Base-by-base conservation (phyloP, 2,797 vertebrate genomes). In the Anabacerthia variegaticeps region DNA sequence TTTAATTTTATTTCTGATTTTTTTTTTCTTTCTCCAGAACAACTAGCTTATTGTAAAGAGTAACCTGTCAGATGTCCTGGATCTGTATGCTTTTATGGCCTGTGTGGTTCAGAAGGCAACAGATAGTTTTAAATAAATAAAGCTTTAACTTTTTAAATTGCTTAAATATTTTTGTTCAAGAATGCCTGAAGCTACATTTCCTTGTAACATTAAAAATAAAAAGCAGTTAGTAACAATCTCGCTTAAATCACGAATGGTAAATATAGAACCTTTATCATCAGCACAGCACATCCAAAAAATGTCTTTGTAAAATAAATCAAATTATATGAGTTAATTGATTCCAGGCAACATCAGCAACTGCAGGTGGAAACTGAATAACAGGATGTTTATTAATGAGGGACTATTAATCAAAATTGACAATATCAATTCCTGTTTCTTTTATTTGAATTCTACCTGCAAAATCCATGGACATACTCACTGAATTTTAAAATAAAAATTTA, bases 271-370 rank as follows among this genome's bases (percentile, higher is more conserved):
- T 98, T 98, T 98, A 97, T 98, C 97, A 97, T 97, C 94, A 93
- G 89, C 95, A 90, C 95, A 97, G 96, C 97, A 97, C 95, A 98
- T 97, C 97, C 97, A 96, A 98, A 98, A 98, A 98, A 98, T 97
- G 97, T 97, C 98, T 98, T 98, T 98, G 98, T 98, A 98, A 98
- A 98, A 98, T 98, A 99, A 99, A 99, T 99, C 98, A 98, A 98
- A 98, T 99, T 98, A 98, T 98, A 98, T 98, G 98, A 98, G 98
- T 98, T 99, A 99, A 99, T 99, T 99, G 99, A 99, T 99, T 99
- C 98, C 99, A 99, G 98, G 98, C 98, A 95, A 97, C 98, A 97
- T 97, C 97, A 98, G 97, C 95, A 97, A 98, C 98, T 99, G 98
- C 98, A 99, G 99, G 99, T 99, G 98, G 98, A 99, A 98, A 98